Conservation (phyloP, 2,797 vertebrate genomes). For the Peromyscus eremicus region DNA sequence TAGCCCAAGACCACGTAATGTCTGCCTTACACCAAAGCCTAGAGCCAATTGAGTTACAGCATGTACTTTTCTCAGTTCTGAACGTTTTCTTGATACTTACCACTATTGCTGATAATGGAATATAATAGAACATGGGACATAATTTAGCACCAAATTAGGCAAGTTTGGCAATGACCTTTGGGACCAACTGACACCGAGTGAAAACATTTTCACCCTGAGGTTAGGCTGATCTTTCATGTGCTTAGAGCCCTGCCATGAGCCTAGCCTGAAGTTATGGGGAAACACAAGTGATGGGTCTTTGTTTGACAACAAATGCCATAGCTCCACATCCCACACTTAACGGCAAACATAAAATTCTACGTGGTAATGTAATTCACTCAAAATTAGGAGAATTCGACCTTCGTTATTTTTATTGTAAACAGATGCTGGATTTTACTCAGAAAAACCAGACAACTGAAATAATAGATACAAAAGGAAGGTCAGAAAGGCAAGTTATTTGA, state of each 20-base stretch:
- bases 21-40: neutral
- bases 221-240: constrained; percentile 33
- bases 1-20: neutral
- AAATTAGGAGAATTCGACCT: constrained; percentile 12
- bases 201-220: constrained; percentile 39
- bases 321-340: neutral
- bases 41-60: constrained; percentile 25
- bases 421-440: constrained; percentile 24
- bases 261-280: constrained; percentile 25
- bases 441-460: constrained; percentile 31
- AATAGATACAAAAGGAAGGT: neutral
- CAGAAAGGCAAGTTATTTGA: neutral
- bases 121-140: neutral
- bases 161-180: constrained; percentile 6
- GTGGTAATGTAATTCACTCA: neutral
- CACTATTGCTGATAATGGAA: constrained; percentile 14
- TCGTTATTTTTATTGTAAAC: constrained; percentile 4
- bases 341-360: neutral
- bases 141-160: constrained; percentile 44
- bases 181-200: neutral
- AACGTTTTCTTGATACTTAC: neutral
- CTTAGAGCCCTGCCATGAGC: neutral
- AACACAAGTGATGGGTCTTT: neutral
- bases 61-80: neutral
- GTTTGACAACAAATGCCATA: neutral